phyloP scores from a whole-genome alignment of 2,888 invertebrate species.

The Campoplex nolae region DNA sequence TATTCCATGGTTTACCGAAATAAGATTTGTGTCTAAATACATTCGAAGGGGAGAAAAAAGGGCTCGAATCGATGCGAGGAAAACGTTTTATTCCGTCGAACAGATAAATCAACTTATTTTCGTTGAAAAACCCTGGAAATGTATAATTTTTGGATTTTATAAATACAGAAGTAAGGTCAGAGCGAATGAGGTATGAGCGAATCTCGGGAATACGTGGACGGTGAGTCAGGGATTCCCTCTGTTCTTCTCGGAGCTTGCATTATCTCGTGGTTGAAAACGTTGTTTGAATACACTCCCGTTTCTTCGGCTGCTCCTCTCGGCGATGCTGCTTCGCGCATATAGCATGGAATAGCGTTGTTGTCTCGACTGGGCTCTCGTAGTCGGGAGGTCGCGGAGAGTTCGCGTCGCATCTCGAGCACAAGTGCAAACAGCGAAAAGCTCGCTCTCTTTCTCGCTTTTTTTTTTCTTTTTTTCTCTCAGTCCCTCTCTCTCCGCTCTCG shows the following conservation, averaged over 20 bases:
- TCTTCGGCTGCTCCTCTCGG: constrained; percentile 11
- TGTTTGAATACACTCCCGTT: constrained; percentile 12
- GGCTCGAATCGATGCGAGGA: no score
- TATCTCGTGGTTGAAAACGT: constrained; percentile 56
- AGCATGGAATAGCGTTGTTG: constrained; percentile 57
- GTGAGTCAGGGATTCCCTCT: constrained; percentile 67
- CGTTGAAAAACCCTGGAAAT: background rate
- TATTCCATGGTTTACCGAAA: background rate
- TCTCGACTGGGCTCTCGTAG: constrained; percentile 56
- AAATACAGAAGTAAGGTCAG: background rate
- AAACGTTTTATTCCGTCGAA: no score
- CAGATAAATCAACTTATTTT: background rate
- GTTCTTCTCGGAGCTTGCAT: constrained; percentile 49
- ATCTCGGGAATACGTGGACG: constrained; percentile 56
- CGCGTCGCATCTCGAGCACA: constrained; percentile 57
- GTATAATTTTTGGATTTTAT: background rate
- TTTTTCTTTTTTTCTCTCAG: background rate
- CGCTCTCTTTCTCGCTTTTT: background rate
- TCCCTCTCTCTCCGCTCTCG: background rate
- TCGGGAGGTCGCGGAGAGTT: constrained; percentile 65
- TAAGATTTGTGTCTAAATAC: background rate
- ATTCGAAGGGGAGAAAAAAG: background rate
- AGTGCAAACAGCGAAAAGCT: constrained; percentile 54
- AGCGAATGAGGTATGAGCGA: constrained; percentile 56
- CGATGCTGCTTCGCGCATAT: constrained; percentile 46